These are phyloP conservation scores for Tipula confusa DNA, from an alignment of 2,888 invertebrate genomes.

Conservation along the genomic window DNA sequence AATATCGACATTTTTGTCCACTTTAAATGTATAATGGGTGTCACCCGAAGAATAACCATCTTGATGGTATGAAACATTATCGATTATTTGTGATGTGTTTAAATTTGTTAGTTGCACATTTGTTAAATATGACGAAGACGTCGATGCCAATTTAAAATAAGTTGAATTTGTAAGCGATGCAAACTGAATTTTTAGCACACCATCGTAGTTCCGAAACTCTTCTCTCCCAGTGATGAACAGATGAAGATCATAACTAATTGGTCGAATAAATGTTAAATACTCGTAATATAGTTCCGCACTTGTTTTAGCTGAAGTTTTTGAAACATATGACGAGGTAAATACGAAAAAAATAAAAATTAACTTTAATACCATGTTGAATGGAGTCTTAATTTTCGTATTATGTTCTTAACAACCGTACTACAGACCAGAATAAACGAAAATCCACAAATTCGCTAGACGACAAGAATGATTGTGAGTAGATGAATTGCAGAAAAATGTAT, in stretches of 20 bases:
- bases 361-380: too few relatives aligned
- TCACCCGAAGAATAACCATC: neutral
- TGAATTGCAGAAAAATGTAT: too few relatives aligned
- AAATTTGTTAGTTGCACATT: neutral
- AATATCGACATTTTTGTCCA: neutral
- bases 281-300: too few relatives aligned
- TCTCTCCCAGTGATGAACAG: neutral
- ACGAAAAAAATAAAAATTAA: too few relatives aligned
- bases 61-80: neutral
- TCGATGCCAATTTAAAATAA: neutral
- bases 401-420: too few relatives aligned
- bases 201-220: neutral
- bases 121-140: neutral
- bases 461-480: too few relatives aligned
- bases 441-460: too few relatives aligned
- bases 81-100: neutral
- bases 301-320: too few relatives aligned
- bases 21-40: neutral
- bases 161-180: neutral
- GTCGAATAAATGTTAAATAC: neutral
- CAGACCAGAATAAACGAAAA: too few relatives aligned
- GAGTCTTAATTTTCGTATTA: too few relatives aligned
- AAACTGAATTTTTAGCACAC: neutral
- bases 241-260: neutral
- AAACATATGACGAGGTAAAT: too few relatives aligned